Base-by-base conservation (phyloP, 2,888 invertebrate species). In the Amphiduros pacificus region DNA sequence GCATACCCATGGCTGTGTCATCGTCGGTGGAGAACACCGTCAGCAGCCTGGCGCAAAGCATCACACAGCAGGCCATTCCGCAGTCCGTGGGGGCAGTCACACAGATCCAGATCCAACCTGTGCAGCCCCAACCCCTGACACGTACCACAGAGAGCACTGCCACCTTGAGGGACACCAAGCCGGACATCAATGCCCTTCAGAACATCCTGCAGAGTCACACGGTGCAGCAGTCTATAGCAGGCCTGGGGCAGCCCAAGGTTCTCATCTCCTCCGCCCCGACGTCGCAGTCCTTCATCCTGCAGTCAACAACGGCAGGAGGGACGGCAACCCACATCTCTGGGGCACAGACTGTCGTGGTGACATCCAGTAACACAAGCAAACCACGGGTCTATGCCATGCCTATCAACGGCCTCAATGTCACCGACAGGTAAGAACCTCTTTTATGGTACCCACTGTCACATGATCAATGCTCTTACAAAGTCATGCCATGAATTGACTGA, bases 201-300 rank as follows among this genome's bases (percentile, higher is more conserved):
- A 29, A 58, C 26, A 20, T 58, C 24, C 58, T 58, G 58, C 58
- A 58, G 50, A 32, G 50, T 29, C 58, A 58, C 50, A 50, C 48
- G 50, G n/a, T 58, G 3, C 44, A 44, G 44, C 44, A 44, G 44
- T 44, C 44, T 17, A n/a, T 44, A 22, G 20, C 22, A 6, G 4
- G 22, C 20, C 20, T 22, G 20, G 20, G n/a, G n/a, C 49, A 50
- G 49, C 49, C 31, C 17, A 58, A 49, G 58, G 49, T 58, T 22
- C 26, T 58, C 44, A 44, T 20, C 44, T 20, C n/a, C 44, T 22
- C 22, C 6, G n/a, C 44, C 44, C n/a, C 20, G 44, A 20, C 44
- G n/a, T 22, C 44, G 5, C 44, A 44, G 44, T 44, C 44, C n/a
- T 44, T 44, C 44, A n/a, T 44, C 20, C 20, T 44, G 9, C 9